These are phyloP conservation scores for Druceiella hillmani DNA, from an alignment of 2,888 invertebrate species.

Conservation along the genomic window DNA sequence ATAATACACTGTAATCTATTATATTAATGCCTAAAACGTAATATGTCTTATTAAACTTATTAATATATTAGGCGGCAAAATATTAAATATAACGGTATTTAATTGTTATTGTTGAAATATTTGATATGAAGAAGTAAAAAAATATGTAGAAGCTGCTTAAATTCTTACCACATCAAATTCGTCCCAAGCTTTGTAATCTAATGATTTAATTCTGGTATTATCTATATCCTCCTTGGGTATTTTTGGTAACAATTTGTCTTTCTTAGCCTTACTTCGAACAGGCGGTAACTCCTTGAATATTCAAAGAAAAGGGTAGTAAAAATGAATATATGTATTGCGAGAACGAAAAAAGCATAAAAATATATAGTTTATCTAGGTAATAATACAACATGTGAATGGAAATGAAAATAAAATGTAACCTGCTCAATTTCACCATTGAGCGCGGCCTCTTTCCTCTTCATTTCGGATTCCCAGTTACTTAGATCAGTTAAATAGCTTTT, in stretches of 20 bases:
- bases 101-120: no score
- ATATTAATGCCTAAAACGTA: no score
- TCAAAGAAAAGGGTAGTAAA: not conserved
- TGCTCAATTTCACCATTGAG: constrained; percentile 45
- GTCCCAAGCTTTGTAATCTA: constrained; percentile 71
- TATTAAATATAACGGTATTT: no score
- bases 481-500: constrained; percentile 66
- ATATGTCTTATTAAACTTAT: no score
- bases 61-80: no score
- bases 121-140: no score
- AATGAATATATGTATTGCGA: constrained; percentile 17
- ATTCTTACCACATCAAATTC: constrained; percentile 68
- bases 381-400: no score
- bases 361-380: no score
- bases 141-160: no score
- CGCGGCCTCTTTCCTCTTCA: constrained; percentile 65
- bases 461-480: constrained; percentile 65
- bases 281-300: constrained; percentile 44
- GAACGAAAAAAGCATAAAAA: constrained; percentile 12
- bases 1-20: no score
- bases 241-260: constrained; percentile 32
- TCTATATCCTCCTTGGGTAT: constrained; percentile 30
- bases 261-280: constrained; percentile 46
- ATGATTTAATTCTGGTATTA: constrained; percentile 50
- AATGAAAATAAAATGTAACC: constrained; percentile 31